These are phyloP conservation scores for Onchidella celtica DNA, from an alignment of 2,888 invertebrate species.

Conservation along the genomic window DNA sequence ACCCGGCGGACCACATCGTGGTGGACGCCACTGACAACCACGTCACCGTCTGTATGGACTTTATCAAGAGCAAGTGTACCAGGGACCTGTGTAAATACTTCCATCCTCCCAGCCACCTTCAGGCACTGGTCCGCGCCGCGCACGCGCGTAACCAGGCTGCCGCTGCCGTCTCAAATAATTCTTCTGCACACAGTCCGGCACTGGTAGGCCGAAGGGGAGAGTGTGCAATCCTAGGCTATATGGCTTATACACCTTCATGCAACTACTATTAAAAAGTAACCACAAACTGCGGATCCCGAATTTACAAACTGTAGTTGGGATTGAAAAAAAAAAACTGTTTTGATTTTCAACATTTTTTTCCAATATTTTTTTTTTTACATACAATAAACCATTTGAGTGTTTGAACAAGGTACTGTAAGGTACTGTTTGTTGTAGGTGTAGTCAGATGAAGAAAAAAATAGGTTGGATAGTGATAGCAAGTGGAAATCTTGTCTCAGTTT, in stretches of 20 bases:
- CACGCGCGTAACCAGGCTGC: constrained; percentile 83
- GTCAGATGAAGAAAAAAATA: too few species aligned
- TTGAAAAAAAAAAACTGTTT: too few species aligned
- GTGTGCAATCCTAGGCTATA: constrained; percentile 32
- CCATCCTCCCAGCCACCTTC: constrained; percentile 99
- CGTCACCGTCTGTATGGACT: constrained; percentile 99
- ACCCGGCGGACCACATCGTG: constrained; percentile 96
- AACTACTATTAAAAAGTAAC: too few species aligned
- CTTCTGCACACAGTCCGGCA: constrained; percentile 45
- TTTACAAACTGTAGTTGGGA: too few species aligned
- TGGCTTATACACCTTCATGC: neutral
- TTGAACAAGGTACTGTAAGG: too few species aligned
- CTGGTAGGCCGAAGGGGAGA: constrained; percentile 49
- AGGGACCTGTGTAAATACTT: constrained; percentile 99
- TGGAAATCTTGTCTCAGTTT: too few species aligned
- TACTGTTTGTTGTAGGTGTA: too few species aligned
- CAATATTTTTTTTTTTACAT: too few species aligned
- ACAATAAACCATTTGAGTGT: too few species aligned
- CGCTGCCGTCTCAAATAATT: constrained; percentile 37
- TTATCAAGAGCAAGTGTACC: constrained; percentile 91
- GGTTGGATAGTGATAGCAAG: too few species aligned
- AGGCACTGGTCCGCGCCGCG: constrained; percentile 85
- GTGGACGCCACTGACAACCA: constrained; percentile 96
- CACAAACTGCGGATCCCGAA: too few species aligned
- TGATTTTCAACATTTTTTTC: too few species aligned